Base-by-base conservation (phyloP, 1,140 invertebrate species). In the Scaptodrosophila lebanonensis region DNA sequence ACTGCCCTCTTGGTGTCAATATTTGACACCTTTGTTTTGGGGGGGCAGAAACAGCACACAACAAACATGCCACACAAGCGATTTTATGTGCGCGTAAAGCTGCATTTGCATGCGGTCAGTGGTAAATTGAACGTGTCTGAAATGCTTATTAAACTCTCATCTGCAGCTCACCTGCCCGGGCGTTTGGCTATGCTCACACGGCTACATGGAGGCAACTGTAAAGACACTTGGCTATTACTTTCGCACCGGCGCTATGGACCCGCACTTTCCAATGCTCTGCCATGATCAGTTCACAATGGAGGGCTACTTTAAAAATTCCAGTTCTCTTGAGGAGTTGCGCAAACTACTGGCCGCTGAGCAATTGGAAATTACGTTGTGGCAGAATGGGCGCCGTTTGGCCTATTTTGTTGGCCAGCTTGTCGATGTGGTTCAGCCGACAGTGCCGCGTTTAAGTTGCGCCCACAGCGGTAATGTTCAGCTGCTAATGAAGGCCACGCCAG, bases 211-310 rank as follows among this genome's bases (percentile, higher is more conserved):
- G 62, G 64, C 54, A 6, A 86, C 85, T 6, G 44, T 86, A 3
- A 86, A 85, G 27, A 83, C 84, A 2, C 48, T 86, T 47, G 85
- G 84, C 15, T 86, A 86, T 29, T 85, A 82, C 36, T 85, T 86
- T 42, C 68, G 83, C 18, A 86, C 84, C 0, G 83, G 83, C 3
- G 73, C 83, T 6, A 82, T 86, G 85, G 84, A 86, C 16, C 77
- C 85, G 0, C 66, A 72, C 4, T 86, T 86, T 56, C 85, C 85
- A 0, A 50, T 86, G 58, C 62, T 86, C 0, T 85, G 77, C 35
- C 85, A 86, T 22, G 85, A 86, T 6, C 42, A 59, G n/a, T 86
- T 84, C 36, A 75, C 45, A 11, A 86, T 86, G 82, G 73, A 86
- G 15, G 85, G 85, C 0, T 86, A 84, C 13, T 86, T 86, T 8